A percentile compares a stretch with the other conserved stretches of the same genome.
phyloP scores from a whole-genome alignment of 2,888 invertebrate species.

The Microctonus aethiopoides region DNA sequence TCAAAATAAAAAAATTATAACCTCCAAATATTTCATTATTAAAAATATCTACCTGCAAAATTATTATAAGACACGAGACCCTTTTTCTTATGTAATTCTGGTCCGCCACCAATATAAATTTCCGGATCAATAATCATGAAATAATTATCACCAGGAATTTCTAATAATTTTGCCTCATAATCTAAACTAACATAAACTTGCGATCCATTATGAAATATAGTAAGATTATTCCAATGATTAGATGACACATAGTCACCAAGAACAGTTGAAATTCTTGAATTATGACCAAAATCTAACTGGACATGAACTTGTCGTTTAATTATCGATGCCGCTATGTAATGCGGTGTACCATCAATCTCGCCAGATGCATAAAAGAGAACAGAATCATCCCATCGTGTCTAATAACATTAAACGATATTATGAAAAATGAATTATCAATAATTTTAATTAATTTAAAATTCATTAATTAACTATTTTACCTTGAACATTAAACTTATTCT shows the following conservation, averaged over 20 bases:
- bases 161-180: conserved; percentile 76
- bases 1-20: not conserved
- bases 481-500: conserved; percentile 90
- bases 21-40: not conserved
- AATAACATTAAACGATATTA: conserved; percentile 45
- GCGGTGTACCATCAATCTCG: conserved; percentile 86
- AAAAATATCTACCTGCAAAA: conserved; percentile 71
- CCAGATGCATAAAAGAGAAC: conserved; percentile 94
- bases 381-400: conserved; percentile 92
- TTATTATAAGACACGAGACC: conserved; percentile 85
- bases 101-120: conserved; percentile 91
- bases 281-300: conserved; percentile 86
- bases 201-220: conserved; percentile 83
- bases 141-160: conserved; percentile 77
- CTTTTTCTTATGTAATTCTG: conserved; percentile 84
- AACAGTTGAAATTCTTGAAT: conserved; percentile 77
- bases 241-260: conserved; percentile 79
- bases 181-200: conserved; percentile 82
- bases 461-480: conserved; percentile 67
- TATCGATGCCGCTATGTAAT: conserved; percentile 90
- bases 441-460: not conserved
- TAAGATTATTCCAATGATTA: conserved; percentile 90
- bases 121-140: conserved; percentile 92
- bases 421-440: conserved; percentile 23
- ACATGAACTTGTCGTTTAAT: conserved; percentile 85